Evolutionary conservation across 1,140 invertebrate genomes (phyloP).

Genomic region (Brachystomella parvula): DNA sequence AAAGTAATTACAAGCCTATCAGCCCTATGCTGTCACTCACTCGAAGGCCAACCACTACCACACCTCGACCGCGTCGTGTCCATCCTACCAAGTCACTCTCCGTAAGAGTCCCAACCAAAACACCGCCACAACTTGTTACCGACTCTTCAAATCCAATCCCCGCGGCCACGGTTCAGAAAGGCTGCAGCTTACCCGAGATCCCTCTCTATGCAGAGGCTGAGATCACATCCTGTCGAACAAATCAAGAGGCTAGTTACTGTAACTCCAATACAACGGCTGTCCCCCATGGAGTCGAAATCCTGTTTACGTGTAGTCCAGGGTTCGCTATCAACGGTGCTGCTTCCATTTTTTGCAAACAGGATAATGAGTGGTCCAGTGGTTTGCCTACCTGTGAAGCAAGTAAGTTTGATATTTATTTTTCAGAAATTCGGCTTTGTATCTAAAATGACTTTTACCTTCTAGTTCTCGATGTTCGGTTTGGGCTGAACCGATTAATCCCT

Average conservation of each 20-base stretch:
- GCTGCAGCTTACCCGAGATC: constrained; percentile 29
- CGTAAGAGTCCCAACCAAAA: background rate
- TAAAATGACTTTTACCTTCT: background rate
- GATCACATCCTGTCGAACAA: constrained; percentile 28
- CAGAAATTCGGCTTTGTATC: background rate
- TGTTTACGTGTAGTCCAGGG: constrained; percentile 22
- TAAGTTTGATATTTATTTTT: constrained; percentile 12
- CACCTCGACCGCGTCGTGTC: background rate
- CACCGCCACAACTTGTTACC: background rate
- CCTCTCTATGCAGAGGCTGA: constrained; percentile 29
- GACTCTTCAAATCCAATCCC: background rate
- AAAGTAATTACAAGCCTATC: background rate
- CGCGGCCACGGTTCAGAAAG: background rate
- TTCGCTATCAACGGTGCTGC: constrained; percentile 26
- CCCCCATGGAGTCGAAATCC: constrained; percentile 16
- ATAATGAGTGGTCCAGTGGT: constrained; percentile 23
- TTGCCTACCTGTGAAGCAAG: constrained; percentile 33
- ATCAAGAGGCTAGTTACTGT: constrained; percentile 29
- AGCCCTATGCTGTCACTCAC: constrained; percentile 2
- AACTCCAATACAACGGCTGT: constrained; percentile 14
- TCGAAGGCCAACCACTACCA: constrained; percentile 4
- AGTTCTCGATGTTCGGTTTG: constrained; percentile 35
- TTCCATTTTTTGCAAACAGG: constrained; percentile 20
- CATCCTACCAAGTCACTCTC: background rate
- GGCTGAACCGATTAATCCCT: constrained; percentile 28